Base-by-base conservation (phyloP, 1,140 invertebrate genomes). In the Pseudomyrmex dendroicus region DNA sequence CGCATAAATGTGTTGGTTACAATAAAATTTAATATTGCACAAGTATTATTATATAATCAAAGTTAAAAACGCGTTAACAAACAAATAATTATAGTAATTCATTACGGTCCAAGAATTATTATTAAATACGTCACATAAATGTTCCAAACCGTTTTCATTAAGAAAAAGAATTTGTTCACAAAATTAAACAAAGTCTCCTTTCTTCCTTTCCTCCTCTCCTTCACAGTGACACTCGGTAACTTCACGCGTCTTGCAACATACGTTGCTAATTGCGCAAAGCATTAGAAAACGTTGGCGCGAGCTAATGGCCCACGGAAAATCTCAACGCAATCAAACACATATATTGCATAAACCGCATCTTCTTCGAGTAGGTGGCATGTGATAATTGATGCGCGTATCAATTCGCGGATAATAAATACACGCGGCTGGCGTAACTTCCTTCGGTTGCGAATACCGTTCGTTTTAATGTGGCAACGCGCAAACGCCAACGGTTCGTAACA, bases 381-480 rank as follows among this genome's bases (percentile, higher is more conserved):
- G 3, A 12, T 25, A 46, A 76, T 52, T 12, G 62, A 76, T 50
- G 22, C 20, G 10, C 61, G 7, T 52, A 78, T 59, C 20, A 22
- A 57, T 10, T 48, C 25, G 73, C 52, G 48, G 3, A 77, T 77
- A 77, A 66, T 2, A 25, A 68, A 78, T 46, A 46, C 50, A 13
- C 13, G 73, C 52, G 62, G 62, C 12, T 44, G 35, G 17, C n/a
- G 35, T 57, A 15, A 2, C 74, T 52, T 25, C 20, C 82, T 54
- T 76, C n/a, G 7, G 13, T 3, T 62, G 50, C 62, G 44, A 67
- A 35, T 66, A 59, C 62, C 62, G 63, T 82, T 85, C 73, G 22
- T 83, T 72, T 25, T 56, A 68, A 52, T 62, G 86, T 61, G 74
- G 64, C 61, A 61, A 20, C 4, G 48, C 59, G 50, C 70, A n/a